Conservation (phyloP, 2,797 vertebrate genomes). For the Selene dorsalis region DNA sequence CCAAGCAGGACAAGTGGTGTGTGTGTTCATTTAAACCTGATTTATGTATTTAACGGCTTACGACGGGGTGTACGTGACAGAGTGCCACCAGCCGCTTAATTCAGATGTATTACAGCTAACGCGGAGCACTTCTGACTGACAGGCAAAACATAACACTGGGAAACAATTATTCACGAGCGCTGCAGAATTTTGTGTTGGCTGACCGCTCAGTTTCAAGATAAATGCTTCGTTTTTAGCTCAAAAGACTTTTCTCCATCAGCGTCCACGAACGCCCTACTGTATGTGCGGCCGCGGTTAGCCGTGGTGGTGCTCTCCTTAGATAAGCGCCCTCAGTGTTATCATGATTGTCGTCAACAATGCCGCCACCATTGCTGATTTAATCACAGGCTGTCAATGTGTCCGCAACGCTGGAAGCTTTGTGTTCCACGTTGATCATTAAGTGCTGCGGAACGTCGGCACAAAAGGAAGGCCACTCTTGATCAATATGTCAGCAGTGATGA, state of each 20-base stretch:
- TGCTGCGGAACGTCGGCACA: constrained; percentile 57
- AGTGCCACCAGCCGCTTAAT: constrained; percentile 77
- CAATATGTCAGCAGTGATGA: constrained; percentile 74
- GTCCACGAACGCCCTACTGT: constrained; percentile 44
- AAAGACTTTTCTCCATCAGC: constrained; percentile 66
- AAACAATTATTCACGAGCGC: constrained; percentile 71
- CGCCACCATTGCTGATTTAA: constrained; percentile 73
- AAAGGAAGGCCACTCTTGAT: constrained; percentile 64
- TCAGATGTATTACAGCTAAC: constrained; percentile 82
- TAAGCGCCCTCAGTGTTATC: constrained; percentile 68
- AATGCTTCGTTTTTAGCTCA: constrained; percentile 47
- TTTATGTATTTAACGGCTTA: constrained; percentile 87
- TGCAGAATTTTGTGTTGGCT: constrained; percentile 29
- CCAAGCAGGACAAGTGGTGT: constrained; percentile 84
- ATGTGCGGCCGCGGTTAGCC: constrained; percentile 4
- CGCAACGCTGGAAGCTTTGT: constrained; percentile 64
- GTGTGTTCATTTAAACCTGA: constrained; percentile 88
- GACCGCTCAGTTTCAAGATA: constrained; percentile 56
- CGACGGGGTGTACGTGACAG: constrained; percentile 77
- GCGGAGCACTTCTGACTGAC: constrained; percentile 70
- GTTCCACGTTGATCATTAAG: constrained; percentile 62
- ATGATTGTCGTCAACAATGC: constrained; percentile 74
- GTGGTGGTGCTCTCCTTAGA: constrained; percentile 42
- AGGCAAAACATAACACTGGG: constrained; percentile 71
- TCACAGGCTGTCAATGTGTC: constrained; percentile 73